Base-by-base conservation (phyloP, 2,113 vertebrate genomes). In the Embiotoca jacksoni region DNA sequence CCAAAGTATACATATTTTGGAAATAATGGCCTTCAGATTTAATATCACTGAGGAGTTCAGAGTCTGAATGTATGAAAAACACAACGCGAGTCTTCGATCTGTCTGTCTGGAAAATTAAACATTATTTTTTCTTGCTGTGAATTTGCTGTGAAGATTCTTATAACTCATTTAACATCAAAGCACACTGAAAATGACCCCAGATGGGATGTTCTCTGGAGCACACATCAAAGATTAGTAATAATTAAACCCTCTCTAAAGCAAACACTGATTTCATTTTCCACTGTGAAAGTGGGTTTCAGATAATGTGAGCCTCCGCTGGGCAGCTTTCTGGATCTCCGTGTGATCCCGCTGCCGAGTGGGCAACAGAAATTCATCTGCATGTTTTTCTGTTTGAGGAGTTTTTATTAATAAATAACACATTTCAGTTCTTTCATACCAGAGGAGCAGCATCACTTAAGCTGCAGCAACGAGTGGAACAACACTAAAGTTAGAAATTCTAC, bases 191-290 rank as follows among this genome's bases (percentile, higher is more conserved):
- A 31, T 72, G 80, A 86, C 84, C 80, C 60, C 30, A 57, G 66
- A 58, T 63, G 65, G 60, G 46, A 2, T 11, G 31, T 31, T 65
- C 63, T 69, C 62, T 32, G 50, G 63, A 70, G 83, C 56, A 2
- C 78, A 77, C 80, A 80, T 79, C 80, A 76, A 75, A 86, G 66
- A 75, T 82, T 72, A 75, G 75, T 37, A 41, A 71, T 74, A 85
- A 82, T 82, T 86, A 82, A 82, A 82, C 23, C 57, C 61, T 63
- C 80, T 86, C 36, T 7, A 69, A 73, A 71, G 59, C 64, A 81
- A 78, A 71, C 78, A 54, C 33, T 23, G 23, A 23, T 23, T 23
- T 23, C 23, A 23, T 23, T 23, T 23, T 23, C 23, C 23, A 14
- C 23, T 16, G 33, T 59, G 67, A 72, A 78, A 81, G 66, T 67